Percentiles rank a stretch among this genome's conserved stretches.
phyloP scores from a whole-genome alignment of 2,888 invertebrate genomes.

The Adelognathus sp. region DNA sequence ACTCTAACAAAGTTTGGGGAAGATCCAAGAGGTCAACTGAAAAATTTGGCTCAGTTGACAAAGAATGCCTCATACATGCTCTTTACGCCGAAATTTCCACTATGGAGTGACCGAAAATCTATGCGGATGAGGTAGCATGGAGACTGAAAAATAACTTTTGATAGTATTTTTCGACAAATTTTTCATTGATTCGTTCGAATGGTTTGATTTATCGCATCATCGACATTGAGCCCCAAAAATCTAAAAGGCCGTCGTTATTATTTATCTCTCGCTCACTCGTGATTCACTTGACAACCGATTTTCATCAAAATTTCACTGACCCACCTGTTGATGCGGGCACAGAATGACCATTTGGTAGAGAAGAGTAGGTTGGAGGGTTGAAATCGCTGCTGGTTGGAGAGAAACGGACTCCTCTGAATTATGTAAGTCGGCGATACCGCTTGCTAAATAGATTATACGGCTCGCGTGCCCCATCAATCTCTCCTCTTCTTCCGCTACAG shows the following conservation, averaged over 20 bases:
- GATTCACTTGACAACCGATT: slow-evolving; percentile 58
- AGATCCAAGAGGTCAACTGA: no score
- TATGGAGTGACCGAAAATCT: no score
- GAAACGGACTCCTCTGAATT: slow-evolving; percentile 63
- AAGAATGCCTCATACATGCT: no score
- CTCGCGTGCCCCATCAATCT: slow-evolving; percentile 40
- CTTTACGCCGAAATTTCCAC: no score
- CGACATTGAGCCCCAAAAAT: slow-evolving; percentile 33
- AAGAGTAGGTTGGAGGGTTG: slow-evolving; percentile 18
- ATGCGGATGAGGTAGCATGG: no score
- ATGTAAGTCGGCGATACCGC: slow-evolving; percentile 64
- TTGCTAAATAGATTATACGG: slow-evolving; percentile 50
- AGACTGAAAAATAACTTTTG: no score
- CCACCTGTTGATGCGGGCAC: slow-evolving; percentile 73
- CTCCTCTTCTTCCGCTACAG: not conserved
- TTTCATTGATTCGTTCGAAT: not conserved
- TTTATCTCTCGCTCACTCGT: slow-evolving; percentile 1
- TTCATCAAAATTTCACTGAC: slow-evolving; percentile 72
- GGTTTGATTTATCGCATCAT: not conserved
- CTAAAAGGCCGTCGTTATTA: slow-evolving; percentile 35
- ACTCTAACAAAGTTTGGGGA: no score
- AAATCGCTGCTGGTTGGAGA: not conserved
- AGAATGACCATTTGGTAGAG: slow-evolving; percentile 64
- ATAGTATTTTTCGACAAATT: no score
- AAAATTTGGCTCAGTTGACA: no score